Conservation (phyloP, 2,113 vertebrate species). For the Halichoerus grypus region DNA sequence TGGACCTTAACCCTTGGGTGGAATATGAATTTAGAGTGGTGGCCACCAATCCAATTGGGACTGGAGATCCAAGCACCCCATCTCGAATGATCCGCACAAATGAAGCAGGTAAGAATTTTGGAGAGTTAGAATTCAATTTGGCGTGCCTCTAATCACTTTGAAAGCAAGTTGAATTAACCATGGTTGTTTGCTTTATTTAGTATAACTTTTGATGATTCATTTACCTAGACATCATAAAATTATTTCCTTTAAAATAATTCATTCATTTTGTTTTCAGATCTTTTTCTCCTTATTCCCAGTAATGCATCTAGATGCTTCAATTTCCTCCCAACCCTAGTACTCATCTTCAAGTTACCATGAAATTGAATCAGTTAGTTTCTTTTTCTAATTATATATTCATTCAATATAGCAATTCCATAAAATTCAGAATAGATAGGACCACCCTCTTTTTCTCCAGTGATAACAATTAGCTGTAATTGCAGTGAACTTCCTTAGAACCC, state of each 20-base stretch:
- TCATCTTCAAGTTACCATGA: neutral
- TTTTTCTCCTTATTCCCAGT: neutral
- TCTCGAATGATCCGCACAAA: constrained; percentile 94
- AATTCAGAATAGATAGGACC: neutral
- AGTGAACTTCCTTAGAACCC: neutral
- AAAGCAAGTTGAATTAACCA: neutral
- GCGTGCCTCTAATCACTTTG: neutral
- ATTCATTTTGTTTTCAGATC: neutral
- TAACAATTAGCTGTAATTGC: neutral
- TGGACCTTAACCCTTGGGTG: constrained; percentile 97
- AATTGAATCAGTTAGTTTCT: neutral
- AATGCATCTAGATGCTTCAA: neutral
- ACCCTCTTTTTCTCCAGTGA: neutral
- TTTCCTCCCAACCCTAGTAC: neutral
- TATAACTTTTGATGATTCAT: neutral
- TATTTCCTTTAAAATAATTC: neutral
- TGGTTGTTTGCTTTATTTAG: neutral
- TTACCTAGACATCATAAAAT: neutral
- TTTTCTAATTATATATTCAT: neutral
- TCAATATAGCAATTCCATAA: neutral
- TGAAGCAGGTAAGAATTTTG: constrained; percentile 93
- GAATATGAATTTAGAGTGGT: constrained; percentile 99
- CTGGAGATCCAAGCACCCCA: constrained; percentile 95
- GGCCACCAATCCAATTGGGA: constrained; percentile 96
- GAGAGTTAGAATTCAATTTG: neutral